A percentile compares a stretch with the other conserved stretches of the same genome.
These are phyloP conservation scores for Rhinolophus ferrumequinum DNA, from an alignment of 2,113 vertebrate species.

Conservation along the genomic window DNA sequence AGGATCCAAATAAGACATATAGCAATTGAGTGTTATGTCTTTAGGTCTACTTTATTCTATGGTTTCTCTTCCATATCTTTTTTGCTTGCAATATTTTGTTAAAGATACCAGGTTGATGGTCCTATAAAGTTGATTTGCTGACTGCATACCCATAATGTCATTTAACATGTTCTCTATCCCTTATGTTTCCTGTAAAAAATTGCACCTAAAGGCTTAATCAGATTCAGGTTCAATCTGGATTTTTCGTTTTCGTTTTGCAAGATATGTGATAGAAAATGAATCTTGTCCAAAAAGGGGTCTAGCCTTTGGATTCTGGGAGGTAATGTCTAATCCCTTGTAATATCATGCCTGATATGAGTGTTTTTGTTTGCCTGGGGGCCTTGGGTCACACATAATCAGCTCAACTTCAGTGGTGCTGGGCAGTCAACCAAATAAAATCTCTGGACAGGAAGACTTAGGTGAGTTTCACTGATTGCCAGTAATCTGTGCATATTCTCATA, in stretches of 20 bases:
- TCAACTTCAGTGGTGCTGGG: background rate
- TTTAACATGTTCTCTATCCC: background rate
- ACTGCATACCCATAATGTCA: background rate
- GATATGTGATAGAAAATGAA: conserved; percentile 9
- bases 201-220: background rate
- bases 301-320: background rate
- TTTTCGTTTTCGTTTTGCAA: conserved; percentile 7
- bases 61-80: background rate
- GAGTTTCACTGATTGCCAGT: background rate
- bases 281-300: background rate
- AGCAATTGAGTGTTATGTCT: background rate
- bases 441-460: background rate
- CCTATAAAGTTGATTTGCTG: background rate
- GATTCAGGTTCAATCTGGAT: background rate
- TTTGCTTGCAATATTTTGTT: background rate
- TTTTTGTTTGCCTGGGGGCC: background rate
- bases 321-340: background rate
- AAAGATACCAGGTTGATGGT: background rate
- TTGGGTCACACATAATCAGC: background rate
- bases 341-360: background rate
- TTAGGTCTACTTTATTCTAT: background rate
- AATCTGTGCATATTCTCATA: background rate
- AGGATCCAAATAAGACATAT: background rate
- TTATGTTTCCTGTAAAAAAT: background rate
- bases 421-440: background rate